Percentiles rank a stretch among this genome's conserved stretches.
Evolutionary conservation across 2,113 vertebrate species (phyloP).

Genomic region (Chroicocephalus ridibundus): DNA sequence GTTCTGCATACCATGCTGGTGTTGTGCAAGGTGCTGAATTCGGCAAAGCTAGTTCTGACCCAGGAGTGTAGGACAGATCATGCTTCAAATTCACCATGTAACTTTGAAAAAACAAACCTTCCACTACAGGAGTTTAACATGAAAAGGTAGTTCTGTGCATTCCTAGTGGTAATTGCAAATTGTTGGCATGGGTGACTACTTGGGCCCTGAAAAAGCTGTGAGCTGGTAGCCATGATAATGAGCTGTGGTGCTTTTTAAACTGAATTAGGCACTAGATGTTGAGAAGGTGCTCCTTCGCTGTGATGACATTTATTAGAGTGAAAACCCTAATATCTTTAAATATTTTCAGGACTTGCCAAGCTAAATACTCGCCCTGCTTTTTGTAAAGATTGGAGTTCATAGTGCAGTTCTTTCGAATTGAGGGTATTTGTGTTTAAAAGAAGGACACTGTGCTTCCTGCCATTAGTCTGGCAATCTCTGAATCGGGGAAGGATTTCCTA

Average conservation of each 20-base stretch:
- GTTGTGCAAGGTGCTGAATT: neutral
- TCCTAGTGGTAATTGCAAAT: neutral
- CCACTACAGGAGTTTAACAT: neutral
- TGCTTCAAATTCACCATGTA: neutral
- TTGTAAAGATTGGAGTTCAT: neutral
- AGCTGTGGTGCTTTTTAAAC: neutral
- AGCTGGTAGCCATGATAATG: neutral
- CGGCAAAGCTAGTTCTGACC: neutral
- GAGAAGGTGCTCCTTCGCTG: neutral
- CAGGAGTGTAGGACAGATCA: neutral
- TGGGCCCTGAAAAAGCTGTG: neutral
- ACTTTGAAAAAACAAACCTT: neutral
- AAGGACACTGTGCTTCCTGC: neutral
- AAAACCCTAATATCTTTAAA: neutral
- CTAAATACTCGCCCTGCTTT: neutral
- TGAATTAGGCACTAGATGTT: neutral
- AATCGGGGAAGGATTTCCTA: neutral
- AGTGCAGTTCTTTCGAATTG: neutral
- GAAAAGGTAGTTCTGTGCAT: neutral
- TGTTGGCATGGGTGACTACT: neutral
- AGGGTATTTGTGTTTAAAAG: neutral
- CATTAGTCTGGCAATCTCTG: neutral
- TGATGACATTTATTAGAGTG: neutral
- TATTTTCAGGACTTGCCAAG: neutral
- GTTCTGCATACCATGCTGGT: neutral